Percentiles rank a stretch among this genome's conserved stretches.
phyloP scores from a whole-genome alignment of 2,797 vertebrate genomes.

The Acrocephalus scirpaceus region DNA sequence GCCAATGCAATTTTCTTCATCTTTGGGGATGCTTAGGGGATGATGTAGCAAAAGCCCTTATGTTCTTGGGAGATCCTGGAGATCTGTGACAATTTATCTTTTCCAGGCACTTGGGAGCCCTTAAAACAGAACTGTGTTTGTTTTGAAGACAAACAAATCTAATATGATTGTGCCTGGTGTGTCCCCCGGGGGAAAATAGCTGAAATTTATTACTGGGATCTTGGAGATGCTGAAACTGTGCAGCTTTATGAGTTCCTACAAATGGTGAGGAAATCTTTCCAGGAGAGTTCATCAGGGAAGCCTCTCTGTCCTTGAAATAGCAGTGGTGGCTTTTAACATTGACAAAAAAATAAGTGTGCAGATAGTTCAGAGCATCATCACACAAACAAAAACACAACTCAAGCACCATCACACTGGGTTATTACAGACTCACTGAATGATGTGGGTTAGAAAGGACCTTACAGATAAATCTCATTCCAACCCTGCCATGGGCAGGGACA shows the following conservation, averaged over 20 bases:
- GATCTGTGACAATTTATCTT: neutral
- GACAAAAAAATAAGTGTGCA: neutral
- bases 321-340: neutral
- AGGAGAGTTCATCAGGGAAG: neutral
- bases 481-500: neutral
- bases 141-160: conserved; percentile 28
- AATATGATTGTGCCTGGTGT: neutral
- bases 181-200: neutral
- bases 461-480: neutral
- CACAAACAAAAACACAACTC: neutral
- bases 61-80: conserved; percentile 22
- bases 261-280: neutral
- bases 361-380: neutral
- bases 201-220: neutral
- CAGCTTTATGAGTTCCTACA: neutral
- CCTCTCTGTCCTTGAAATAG: neutral
- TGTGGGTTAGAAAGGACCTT: neutral
- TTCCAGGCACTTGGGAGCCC: neutral
- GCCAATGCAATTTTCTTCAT: neutral
- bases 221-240: neutral
- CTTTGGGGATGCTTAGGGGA: neutral
- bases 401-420: neutral
- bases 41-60: neutral
- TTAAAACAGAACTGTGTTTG: neutral
- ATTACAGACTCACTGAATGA: neutral